Conservation (phyloP, 2,888 invertebrate species). For the Phanerotoma sp. region DNA sequence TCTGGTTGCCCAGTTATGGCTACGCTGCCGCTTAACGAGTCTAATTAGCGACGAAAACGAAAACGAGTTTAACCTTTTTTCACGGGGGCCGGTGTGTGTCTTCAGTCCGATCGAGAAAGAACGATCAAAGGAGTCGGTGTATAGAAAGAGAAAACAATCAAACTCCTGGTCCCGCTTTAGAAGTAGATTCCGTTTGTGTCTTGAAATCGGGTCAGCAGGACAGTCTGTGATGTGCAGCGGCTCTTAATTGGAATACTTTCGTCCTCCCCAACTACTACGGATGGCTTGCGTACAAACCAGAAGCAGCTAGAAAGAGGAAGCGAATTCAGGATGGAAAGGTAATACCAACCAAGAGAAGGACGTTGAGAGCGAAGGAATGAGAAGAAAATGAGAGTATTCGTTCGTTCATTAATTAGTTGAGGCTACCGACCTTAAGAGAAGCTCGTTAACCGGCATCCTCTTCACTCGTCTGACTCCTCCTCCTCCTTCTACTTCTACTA, state of each 20-base stretch:
- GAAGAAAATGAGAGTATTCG: constrained; percentile 38
- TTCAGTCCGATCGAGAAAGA: constrained; percentile 16
- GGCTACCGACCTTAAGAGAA: constrained; percentile 29
- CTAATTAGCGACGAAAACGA: constrained; percentile 60
- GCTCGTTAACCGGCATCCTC: constrained; percentile 16
- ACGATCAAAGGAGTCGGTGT: constrained; percentile 16
- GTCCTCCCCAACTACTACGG: neutral
- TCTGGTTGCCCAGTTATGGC: constrained; percentile 54
- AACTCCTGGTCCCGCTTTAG: neutral
- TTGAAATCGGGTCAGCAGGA: constrained; percentile 48
- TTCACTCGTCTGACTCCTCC: constrained; percentile 10
- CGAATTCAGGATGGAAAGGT: neutral
- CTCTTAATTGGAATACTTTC: constrained; percentile 1
- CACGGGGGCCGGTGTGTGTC: constrained; percentile 24
- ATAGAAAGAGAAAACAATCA: constrained; percentile 2
- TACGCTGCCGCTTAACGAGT: constrained; percentile 56
- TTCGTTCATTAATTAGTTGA: constrained; percentile 34
- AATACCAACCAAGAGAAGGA: neutral
- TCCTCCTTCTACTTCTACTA: constrained; percentile 5
- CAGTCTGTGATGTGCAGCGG: constrained; percentile 23
- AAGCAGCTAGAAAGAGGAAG: neutral
- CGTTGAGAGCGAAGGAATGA: constrained; percentile 17
- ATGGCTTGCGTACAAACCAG: neutral
- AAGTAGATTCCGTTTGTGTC: constrained; percentile 5
- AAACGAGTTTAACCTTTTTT: constrained; percentile 57